These are phyloP conservation scores for Pseudochromis fuscus DNA, from an alignment of 2,797 vertebrate genomes.

Conservation along the genomic window DNA sequence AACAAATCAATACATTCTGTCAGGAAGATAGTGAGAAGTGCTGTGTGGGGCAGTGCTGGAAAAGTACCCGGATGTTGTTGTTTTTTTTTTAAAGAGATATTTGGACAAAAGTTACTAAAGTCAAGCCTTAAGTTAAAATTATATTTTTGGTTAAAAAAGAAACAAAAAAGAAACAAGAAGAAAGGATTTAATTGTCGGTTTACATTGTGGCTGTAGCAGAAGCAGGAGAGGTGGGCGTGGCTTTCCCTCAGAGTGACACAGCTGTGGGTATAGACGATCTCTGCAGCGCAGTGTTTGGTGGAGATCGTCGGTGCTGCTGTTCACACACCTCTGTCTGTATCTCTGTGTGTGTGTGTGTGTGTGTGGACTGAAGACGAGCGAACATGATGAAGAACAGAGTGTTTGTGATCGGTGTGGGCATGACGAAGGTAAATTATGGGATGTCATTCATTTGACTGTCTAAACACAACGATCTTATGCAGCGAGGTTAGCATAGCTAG, in stretches of 20 bases:
- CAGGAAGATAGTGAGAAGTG: too few relatives aligned
- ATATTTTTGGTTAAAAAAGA: too few relatives aligned
- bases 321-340: not conserved
- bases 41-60: too few relatives aligned
- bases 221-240: too few relatives aligned
- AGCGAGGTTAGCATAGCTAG: constrained; percentile 33
- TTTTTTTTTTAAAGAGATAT: too few relatives aligned
- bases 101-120: too few relatives aligned
- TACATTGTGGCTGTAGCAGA: not conserved
- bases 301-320: not conserved
- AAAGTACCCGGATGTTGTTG: too few relatives aligned
- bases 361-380: not conserved
- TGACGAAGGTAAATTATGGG: constrained; percentile 99
- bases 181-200: not conserved
- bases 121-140: too few relatives aligned
- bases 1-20: too few relatives aligned
- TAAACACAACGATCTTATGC: not conserved
- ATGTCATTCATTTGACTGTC: not conserved
- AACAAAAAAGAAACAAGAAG: not conserved
- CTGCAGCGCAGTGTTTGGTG: not conserved
- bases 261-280: not conserved
- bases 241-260: not conserved
- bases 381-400: constrained; percentile 84
- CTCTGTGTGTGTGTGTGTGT: not conserved
- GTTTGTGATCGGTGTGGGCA: constrained; percentile 95